phyloP scores from a whole-genome alignment of 2,888 invertebrate species.

The Ditylenchus weischeri region DNA sequence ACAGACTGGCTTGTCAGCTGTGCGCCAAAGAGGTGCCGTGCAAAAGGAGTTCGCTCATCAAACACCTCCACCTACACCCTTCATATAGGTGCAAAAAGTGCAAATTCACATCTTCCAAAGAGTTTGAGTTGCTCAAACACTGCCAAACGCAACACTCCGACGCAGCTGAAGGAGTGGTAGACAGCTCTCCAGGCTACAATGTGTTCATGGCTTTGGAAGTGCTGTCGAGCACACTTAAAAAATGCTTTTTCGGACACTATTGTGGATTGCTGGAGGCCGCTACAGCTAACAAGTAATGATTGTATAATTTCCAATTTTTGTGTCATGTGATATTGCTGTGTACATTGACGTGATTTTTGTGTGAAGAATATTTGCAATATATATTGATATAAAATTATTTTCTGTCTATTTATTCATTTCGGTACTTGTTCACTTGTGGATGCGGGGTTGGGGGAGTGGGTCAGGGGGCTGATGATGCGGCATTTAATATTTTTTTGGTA shows the following conservation, averaged over 20 bases:
- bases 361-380: no score
- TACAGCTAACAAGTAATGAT: no score
- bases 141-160: not conserved
- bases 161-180: not conserved
- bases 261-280: no score
- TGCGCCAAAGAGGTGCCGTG: not conserved
- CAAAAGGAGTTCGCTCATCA: not conserved
- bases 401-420: no score
- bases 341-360: no score
- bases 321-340: no score
- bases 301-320: no score
- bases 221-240: not conserved
- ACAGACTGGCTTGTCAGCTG: not conserved
- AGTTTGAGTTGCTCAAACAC: slow-evolving; percentile 15
- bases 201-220: slow-evolving; percentile 7
- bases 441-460: no score
- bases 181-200: slow-evolving; percentile 2
- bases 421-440: no score
- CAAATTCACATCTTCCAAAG: slow-evolving; percentile 21
- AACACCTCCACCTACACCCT: slow-evolving; percentile 19
- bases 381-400: no score
- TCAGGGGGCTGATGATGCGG: no score
- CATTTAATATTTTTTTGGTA: no score
- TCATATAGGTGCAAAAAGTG: slow-evolving; percentile 30
- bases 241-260: not conserved